Percentiles rank a stretch among this genome's conserved stretches.
Conservation (phyloP, 2,888 invertebrate genomes). For the Parascotia fuliginaria region DNA sequence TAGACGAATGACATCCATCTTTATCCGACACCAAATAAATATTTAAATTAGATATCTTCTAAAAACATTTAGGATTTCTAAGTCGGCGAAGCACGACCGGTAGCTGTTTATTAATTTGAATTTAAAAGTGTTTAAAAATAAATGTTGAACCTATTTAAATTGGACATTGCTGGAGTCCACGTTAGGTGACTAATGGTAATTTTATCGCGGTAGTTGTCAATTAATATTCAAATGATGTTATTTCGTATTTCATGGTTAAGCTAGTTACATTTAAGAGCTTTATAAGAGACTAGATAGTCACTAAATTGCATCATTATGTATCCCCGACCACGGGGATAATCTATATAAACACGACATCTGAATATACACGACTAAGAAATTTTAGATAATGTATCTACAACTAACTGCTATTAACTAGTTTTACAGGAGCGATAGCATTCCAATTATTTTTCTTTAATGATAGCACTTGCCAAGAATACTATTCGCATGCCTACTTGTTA, state of each 20-base stretch:
- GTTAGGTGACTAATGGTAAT: constrained; percentile 35
- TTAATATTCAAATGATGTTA: constrained; percentile 33
- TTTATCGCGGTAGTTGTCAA: constrained; percentile 41
- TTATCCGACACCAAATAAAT: constrained; percentile 60
- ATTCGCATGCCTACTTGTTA: not conserved
- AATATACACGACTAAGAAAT: not conserved
- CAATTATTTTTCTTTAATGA: not conserved
- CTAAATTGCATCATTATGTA: constrained; percentile 20
- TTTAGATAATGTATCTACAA: not conserved
- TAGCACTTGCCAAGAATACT: not conserved
- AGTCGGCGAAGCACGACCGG: constrained; percentile 31
- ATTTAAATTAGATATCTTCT: constrained; percentile 49
- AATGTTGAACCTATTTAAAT: constrained; percentile 39
- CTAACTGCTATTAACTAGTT: not conserved
- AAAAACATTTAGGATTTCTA: constrained; percentile 37
- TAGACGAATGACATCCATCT: constrained; percentile 71
- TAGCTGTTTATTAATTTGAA: constrained; percentile 42
- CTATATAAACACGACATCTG: not conserved
- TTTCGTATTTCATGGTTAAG: constrained; percentile 7
- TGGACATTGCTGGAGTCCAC: constrained; percentile 17
- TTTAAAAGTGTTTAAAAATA: constrained; percentile 39
- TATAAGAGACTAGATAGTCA: constrained; percentile 6
- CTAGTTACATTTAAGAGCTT: constrained; percentile 5
- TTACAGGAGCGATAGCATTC: not conserved
- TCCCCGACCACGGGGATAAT: too few relatives aligned